Conservation (phyloP, 2,888 invertebrate species). For the Epicampocera succincta region DNA sequence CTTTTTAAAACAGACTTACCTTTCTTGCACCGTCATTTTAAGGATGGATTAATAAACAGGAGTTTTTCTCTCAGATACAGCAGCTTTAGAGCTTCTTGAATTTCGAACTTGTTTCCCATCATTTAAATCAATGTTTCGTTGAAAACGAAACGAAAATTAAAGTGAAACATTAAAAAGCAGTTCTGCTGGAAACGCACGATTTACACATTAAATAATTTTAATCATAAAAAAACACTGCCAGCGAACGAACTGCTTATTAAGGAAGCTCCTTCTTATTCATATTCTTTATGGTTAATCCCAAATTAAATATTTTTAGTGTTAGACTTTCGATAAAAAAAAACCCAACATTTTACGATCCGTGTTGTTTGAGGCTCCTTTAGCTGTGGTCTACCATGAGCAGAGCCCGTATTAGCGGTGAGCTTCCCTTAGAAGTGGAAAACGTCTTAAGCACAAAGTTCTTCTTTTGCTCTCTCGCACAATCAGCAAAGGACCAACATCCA, state of each 20-base stretch:
- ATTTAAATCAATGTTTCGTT: slow-evolving; percentile 17
- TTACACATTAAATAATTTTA: slow-evolving; percentile 79
- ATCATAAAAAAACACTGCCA: slow-evolving; percentile 68
- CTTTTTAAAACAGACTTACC: too few species aligned
- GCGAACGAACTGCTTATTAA: slow-evolving; percentile 52
- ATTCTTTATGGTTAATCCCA: slow-evolving; percentile 70
- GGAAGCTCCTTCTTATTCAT: slow-evolving; percentile 54
- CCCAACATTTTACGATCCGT: slow-evolving; percentile 22
- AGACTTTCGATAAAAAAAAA: slow-evolving; percentile 23
- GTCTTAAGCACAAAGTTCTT: slow-evolving; percentile 13
- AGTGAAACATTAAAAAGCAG: slow-evolving; percentile 37
- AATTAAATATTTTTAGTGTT: slow-evolving; percentile 46
- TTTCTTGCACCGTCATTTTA: too few species aligned
- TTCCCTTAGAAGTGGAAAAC: slow-evolving; percentile 28
- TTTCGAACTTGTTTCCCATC: slow-evolving; percentile 36
- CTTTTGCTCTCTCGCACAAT: slow-evolving; percentile 15
- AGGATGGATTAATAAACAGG: too few species aligned
- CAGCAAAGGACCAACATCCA: slow-evolving; percentile 61
- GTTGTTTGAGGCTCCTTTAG: slow-evolving; percentile 31
- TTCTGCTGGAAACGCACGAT: slow-evolving; percentile 76
- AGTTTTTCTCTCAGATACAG: background rate
- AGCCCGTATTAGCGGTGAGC: slow-evolving; percentile 16
- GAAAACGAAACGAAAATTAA: slow-evolving; percentile 3
- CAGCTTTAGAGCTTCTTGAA: slow-evolving; percentile 31
- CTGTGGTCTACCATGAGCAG: background rate